Evolutionary conservation across 2,113 vertebrate genomes (phyloP), one percentile per base, ranked within the genome.

Genomic region (Sphyrna mokarran): DNA sequence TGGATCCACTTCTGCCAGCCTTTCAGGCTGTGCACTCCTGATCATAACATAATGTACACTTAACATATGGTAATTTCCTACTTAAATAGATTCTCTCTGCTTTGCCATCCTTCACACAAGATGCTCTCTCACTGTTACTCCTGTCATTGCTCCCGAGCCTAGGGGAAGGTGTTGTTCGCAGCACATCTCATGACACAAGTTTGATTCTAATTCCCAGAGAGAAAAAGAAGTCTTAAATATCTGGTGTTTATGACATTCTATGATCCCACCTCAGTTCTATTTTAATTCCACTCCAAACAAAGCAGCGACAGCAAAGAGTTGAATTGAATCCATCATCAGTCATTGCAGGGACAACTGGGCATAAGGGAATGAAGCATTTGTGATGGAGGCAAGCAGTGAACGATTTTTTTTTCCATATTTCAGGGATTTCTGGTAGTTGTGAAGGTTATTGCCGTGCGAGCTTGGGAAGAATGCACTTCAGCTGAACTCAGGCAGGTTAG

Each of bases 41-140:
- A 89, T 89, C 86, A 80, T 37, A 80, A 89, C 43, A 87, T 23
- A 43, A 58, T 89, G 23, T 29, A 89, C 43, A 58, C 23, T 29
- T 48, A 89, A 29, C 86, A 89, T 26, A 58, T 33, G 29, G 54
- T 58, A 13, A 61, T 63, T 33, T 54, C 29, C 26, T 90, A 66
- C 61, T 91, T 20, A 91, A 91, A 91, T 91, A n/a, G 58, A 66
- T 91, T 66, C 48, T 29, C 48, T 58, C 58, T 66, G 33, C 20
- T 91, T 91, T 14, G 37, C 58, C 89, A 20, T 37, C 89, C n/a
- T 33, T n/a, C 89, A 91, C 89, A 66, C 89, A 91, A 91, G 61
- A 91, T 66, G 33, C 29, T 63, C 63, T 63, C 89, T 66, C 61
- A 66, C 33, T 37, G 16, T 16, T 91, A 37, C 33, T 66, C 18